A percentile compares a stretch with the other conserved stretches of the same genome.
Evolutionary conservation across 2,888 invertebrate genomes (phyloP).

Genomic region (Nymphalis polychloros): DNA sequence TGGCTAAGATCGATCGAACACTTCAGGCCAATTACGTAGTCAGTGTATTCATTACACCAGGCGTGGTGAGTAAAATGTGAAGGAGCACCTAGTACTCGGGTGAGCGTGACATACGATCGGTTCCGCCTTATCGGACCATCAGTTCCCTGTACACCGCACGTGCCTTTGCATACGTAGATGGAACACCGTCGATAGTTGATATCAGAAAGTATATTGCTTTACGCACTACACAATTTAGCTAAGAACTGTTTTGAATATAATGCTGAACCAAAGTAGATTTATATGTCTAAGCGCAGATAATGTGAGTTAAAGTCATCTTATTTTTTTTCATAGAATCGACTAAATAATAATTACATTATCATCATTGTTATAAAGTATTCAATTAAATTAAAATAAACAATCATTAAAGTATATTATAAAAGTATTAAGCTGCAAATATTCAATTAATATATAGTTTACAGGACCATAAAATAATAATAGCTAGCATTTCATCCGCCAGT

Average conservation of each 20-base stretch:
- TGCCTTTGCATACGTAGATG: constrained; percentile 66
- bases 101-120: constrained; percentile 70
- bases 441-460: background rate
- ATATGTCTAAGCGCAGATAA: constrained; percentile 16
- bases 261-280: constrained; percentile 24
- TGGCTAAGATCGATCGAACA: constrained; percentile 8
- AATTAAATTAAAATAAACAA: too few species aligned
- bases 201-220: constrained; percentile 60
- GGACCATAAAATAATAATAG: constrained; percentile 2
- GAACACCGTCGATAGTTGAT: constrained; percentile 60
- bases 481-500: background rate
- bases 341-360: too few species aligned
- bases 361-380: too few species aligned
- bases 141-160: constrained; percentile 62
- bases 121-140: constrained; percentile 67
- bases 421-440: background rate
- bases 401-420: too few species aligned
- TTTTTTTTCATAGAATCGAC: background rate
- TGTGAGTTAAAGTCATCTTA: background rate
- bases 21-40: constrained; percentile 60
- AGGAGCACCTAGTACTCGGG: constrained; percentile 57
- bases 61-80: constrained; percentile 61
- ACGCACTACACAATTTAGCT: constrained; percentile 47
- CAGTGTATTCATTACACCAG: constrained; percentile 69
- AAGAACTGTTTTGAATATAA: constrained; percentile 41